phyloP scores from a whole-genome alignment of 2,797 vertebrate genomes.

The Semaprochilodus insignis region DNA sequence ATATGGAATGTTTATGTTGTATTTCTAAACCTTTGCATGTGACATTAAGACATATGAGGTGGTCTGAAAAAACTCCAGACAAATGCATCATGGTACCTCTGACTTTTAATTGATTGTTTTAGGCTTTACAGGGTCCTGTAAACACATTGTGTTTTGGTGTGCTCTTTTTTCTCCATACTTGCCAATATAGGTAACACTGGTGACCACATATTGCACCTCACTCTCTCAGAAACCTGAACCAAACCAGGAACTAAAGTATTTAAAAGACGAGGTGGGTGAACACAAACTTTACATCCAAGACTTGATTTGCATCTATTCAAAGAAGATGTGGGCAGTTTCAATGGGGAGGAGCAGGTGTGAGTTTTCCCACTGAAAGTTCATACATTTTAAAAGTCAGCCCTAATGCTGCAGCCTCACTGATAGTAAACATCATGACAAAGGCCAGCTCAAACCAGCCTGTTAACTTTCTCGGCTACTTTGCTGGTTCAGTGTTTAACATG shows the following conservation, averaged over 20 bases:
- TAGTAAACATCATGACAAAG: neutral
- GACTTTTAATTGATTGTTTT: too few species aligned
- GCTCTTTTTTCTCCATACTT: too few species aligned
- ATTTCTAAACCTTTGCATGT: too few species aligned
- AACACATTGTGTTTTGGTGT: too few species aligned
- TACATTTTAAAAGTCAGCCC: constrained; percentile 6
- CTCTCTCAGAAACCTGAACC: neutral
- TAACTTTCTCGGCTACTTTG: neutral
- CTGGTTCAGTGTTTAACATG: neutral
- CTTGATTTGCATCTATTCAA: constrained; percentile 54
- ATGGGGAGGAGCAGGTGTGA: neutral
- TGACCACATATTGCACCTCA: neutral
- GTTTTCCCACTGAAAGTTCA: neutral
- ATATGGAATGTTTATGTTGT: too few species aligned
- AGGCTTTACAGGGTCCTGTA: too few species aligned
- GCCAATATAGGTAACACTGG: too few species aligned
- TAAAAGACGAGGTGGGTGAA: neutral
- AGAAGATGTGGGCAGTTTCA: neutral
- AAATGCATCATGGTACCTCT: too few species aligned
- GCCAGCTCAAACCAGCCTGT: neutral
- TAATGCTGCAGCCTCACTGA: neutral
- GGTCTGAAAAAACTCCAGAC: too few species aligned
- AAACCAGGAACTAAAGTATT: neutral
- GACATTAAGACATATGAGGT: too few species aligned
- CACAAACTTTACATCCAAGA: neutral